Evolutionary conservation across 1,140 invertebrate species (phyloP).

Genomic region (Araneus ventricosus): DNA sequence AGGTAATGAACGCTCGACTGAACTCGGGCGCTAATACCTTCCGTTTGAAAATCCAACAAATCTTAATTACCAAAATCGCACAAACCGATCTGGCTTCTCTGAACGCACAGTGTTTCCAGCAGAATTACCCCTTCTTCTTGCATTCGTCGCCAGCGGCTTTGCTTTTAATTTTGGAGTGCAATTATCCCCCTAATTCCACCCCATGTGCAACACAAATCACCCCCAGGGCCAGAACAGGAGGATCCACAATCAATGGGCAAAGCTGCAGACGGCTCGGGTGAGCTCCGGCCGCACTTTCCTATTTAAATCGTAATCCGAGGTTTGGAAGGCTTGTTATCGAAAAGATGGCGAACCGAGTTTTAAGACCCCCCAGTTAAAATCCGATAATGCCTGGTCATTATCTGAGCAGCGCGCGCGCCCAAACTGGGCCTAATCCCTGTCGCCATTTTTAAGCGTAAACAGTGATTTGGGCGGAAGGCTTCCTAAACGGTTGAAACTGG

Average conservation of each 20-base stretch:
- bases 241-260: not conserved
- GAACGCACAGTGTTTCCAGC: not conserved
- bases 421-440: not conserved
- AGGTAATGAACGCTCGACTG: not conserved
- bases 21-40: not conserved
- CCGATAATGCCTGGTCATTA: slow-evolving; percentile 19
- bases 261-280: not conserved
- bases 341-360: not conserved
- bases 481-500: not conserved
- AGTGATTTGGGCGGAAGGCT: not conserved
- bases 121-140: not conserved
- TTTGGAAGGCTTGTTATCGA: slow-evolving; percentile 16
- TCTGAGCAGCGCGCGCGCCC: not conserved
- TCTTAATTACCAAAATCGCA: not conserved
- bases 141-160: not conserved
- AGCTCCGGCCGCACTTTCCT: not conserved
- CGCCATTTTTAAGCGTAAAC: not conserved
- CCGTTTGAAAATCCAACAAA: not conserved
- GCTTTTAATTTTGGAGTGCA: slow-evolving; percentile 4
- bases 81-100: not conserved
- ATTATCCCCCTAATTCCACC: slow-evolving; percentile 16
- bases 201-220: not conserved
- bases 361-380: not conserved
- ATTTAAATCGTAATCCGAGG: slow-evolving; percentile 24
- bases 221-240: too few relatives aligned